Evolutionary conservation across 1,140 invertebrate genomes (phyloP), one percentile per base, ranked within the genome.

Genomic region (Cepaea nemoralis): DNA sequence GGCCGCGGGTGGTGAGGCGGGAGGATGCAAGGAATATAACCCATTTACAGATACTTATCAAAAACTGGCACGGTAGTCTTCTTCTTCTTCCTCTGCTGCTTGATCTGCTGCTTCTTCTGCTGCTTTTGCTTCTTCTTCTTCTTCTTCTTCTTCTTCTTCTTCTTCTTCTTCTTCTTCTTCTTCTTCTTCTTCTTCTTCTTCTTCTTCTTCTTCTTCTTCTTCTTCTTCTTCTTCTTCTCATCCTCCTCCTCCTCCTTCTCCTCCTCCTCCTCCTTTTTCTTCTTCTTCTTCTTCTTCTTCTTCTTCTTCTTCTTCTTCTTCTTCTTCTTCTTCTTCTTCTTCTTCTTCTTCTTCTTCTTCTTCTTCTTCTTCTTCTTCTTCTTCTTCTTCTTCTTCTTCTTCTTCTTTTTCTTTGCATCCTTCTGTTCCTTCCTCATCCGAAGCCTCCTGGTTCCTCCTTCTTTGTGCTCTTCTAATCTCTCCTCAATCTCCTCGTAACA

Each of bases 161-260:
- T 45, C n/a, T 45, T 19, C 42, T 59, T 45, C 19, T 48, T 19
- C 19, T 48, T 19, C 19, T 48, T 19, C 19, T 48, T 19, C 19
- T 8, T 19, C 19, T 48, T 19, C 19, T 48, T 19, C 19, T 48
- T 19, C 19, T 48, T 19, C 19, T 48, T 19, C 19, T 48, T 59
- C 67, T 35, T 67, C 19, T 45, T 59, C 67, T 63, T 79, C 37
- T 45, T 33, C 42, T 39, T 79, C 48, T 55, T 27, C 33, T 45
- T 59, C 50, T 77, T 31, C n/a, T n/a, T n/a, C n/a, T n/a, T n/a
- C n/a, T n/a, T n/a, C n/a, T n/a, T n/a, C n/a, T n/a, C n/a, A n/a
- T n/a, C n/a, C n/a, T n/a, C n/a, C n/a, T n/a, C n/a, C n/a, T n/a
- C n/a, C n/a, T n/a, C n/a, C n/a, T n/a, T 55, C 35, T 77, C 50